These are phyloP conservation scores for Seira sanloemensis DNA, from an alignment of 2,888 invertebrate species.

Conservation along the genomic window DNA sequence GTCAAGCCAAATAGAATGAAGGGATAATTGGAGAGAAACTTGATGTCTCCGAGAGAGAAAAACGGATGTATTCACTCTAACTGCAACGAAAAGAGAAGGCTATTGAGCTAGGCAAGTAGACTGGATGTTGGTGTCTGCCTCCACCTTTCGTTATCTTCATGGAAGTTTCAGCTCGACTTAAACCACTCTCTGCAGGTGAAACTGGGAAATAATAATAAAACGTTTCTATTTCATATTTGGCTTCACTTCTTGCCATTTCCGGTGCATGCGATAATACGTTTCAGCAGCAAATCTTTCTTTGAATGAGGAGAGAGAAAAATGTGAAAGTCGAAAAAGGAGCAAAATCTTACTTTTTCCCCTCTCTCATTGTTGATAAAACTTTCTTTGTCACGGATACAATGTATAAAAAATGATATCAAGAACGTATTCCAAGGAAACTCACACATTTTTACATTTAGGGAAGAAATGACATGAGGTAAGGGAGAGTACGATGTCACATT, in stretches of 20 bases:
- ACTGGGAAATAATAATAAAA: background rate
- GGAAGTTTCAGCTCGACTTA: background rate
- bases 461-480: background rate
- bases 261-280: constrained; percentile 3
- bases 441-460: background rate
- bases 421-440: constrained; percentile 39
- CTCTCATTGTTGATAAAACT: constrained; percentile 10
- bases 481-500: constrained; percentile 6
- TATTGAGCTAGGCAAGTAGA: background rate
- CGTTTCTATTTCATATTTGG: background rate
- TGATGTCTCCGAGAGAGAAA: too few relatives aligned
- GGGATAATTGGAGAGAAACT: too few relatives aligned
- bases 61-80: too few relatives aligned
- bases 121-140: background rate
- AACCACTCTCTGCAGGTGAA: background rate
- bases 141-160: background rate
- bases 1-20: background rate
- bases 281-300: constrained; percentile 13
- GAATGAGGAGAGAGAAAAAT: too few relatives aligned
- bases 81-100: background rate
- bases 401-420: constrained; percentile 51
- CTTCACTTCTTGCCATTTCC: constrained; percentile 6
- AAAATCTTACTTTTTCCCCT: background rate
- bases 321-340: background rate
- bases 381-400: constrained; percentile 43